These are phyloP conservation scores for Agrochola litura DNA, from an alignment of 2,888 invertebrate species.

Conservation along the genomic window DNA sequence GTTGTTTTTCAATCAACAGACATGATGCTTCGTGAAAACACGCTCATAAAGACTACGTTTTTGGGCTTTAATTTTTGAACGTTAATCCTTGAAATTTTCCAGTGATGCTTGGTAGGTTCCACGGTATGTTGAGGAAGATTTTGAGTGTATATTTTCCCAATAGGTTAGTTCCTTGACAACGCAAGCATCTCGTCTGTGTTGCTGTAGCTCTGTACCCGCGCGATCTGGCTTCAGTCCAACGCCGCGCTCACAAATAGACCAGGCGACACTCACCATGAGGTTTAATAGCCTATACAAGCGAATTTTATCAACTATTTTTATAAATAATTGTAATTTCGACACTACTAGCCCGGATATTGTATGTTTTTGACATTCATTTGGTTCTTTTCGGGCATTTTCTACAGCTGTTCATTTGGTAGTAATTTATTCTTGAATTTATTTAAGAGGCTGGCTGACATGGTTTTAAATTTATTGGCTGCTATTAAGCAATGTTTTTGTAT, in stretches of 20 bases:
- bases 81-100: background rate
- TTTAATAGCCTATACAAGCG: slow-evolving; percentile 76
- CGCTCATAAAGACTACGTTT: background rate
- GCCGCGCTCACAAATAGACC: slow-evolving; percentile 75
- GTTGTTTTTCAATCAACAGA: slow-evolving; percentile 13
- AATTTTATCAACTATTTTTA: slow-evolving; percentile 71
- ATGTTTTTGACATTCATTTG: slow-evolving; percentile 41
- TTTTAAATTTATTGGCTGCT: slow-evolving; percentile 41
- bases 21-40: background rate
- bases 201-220: slow-evolving; percentile 52
- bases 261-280: slow-evolving; percentile 77
- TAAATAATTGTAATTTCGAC: slow-evolving; percentile 67
- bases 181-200: slow-evolving; percentile 45
- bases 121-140: background rate
- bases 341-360: slow-evolving; percentile 50
- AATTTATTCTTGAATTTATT: slow-evolving; percentile 50
- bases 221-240: slow-evolving; percentile 78
- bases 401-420: slow-evolving; percentile 29
- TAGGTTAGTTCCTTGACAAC: slow-evolving; percentile 47
- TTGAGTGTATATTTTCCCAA: slow-evolving; percentile 13
- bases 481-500: slow-evolving; percentile 28
- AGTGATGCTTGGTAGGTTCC: background rate
- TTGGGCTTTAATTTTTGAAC: background rate
- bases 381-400: slow-evolving; percentile 1
- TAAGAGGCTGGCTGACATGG: slow-evolving; percentile 35